These are phyloP conservation scores for Pituophis catenifer DNA, from an alignment of 2,113 vertebrate genomes.

Conservation along the genomic window DNA sequence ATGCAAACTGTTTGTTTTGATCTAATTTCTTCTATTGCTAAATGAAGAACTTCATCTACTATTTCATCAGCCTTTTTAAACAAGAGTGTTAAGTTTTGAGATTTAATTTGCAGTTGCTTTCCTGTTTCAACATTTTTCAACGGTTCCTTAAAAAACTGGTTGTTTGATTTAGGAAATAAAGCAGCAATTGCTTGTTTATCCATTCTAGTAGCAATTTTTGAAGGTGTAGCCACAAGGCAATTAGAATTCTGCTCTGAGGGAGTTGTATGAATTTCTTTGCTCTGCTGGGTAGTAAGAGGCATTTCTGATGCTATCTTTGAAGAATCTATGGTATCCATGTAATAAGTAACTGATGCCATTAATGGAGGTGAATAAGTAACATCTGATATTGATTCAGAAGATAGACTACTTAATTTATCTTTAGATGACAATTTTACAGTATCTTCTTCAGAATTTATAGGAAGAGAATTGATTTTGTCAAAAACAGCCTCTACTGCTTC, in stretches of 20 bases:
- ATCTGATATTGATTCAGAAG: background rate
- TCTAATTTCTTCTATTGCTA: conserved; percentile 65
- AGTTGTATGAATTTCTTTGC: background rate
- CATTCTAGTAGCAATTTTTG: conserved; percentile 11
- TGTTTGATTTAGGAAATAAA: conserved; percentile 50
- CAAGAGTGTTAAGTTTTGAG: conserved; percentile 42
- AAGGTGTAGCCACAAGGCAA: background rate
- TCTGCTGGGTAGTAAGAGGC: background rate
- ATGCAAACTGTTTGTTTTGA: conserved; percentile 36
- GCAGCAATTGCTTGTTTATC: conserved; percentile 43
- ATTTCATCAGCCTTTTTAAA: conserved; percentile 64
- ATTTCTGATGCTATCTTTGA: background rate
- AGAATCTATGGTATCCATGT: conserved; percentile 27
- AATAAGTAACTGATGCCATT: background rate
- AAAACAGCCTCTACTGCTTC: background rate
- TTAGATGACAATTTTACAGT: background rate
- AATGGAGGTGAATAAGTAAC: conserved; percentile 8
- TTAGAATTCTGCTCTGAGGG: conserved; percentile 1
- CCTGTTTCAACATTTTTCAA: background rate
- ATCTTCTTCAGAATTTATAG: background rate
- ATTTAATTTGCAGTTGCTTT: conserved; percentile 23
- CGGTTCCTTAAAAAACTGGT: conserved; percentile 47
- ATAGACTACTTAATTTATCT: conserved; percentile 10
- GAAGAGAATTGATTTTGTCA: background rate
- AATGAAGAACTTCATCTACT: conserved; percentile 58